phyloP scores from a whole-genome alignment of 2,888 invertebrate species.

The Cephus sareptanus region DNA sequence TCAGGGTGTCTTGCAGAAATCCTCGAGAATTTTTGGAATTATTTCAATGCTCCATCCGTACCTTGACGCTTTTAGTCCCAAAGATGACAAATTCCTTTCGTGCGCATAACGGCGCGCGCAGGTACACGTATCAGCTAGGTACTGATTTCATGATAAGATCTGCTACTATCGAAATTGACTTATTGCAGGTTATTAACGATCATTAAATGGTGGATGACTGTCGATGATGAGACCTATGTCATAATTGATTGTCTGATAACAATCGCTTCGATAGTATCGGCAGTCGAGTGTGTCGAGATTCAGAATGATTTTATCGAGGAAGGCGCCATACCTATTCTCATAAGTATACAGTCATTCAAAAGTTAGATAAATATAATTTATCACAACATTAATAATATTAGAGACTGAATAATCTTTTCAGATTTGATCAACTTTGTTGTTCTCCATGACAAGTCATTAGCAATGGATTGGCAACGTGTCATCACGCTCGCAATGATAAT shows the following conservation, averaged over 20 bases:
- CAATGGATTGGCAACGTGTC: slow-evolving; percentile 44
- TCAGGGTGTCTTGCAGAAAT: neutral
- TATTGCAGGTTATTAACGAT: slow-evolving; percentile 44
- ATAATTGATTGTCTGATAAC: slow-evolving; percentile 36
- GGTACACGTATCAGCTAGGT: slow-evolving; percentile 32
- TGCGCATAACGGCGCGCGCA: slow-evolving; percentile 41
- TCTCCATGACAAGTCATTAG: slow-evolving; percentile 31
- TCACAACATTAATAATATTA: neutral
- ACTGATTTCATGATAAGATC: too few relatives aligned
- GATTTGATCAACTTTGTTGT: slow-evolving; percentile 39
- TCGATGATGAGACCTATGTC: slow-evolving; percentile 34
- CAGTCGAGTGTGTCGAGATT: slow-evolving; percentile 14
- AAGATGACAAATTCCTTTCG: slow-evolving; percentile 51
- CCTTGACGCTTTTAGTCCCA: slow-evolving; percentile 44
- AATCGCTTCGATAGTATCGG: slow-evolving; percentile 40
- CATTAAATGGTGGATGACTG: slow-evolving; percentile 38
- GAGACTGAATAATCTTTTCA: slow-evolving; percentile 16
- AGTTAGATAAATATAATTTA: neutral
- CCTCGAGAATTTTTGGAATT: slow-evolving; percentile 44
- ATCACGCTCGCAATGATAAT: slow-evolving; percentile 46
- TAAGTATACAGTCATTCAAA: slow-evolving; percentile 34
- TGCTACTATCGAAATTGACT: too few relatives aligned
- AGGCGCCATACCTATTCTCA: slow-evolving; percentile 30
- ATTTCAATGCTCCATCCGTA: slow-evolving; percentile 42
- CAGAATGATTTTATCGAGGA: slow-evolving; percentile 35